Conservation (phyloP, 2,888 invertebrate species). For the Beris morrisii region DNA sequence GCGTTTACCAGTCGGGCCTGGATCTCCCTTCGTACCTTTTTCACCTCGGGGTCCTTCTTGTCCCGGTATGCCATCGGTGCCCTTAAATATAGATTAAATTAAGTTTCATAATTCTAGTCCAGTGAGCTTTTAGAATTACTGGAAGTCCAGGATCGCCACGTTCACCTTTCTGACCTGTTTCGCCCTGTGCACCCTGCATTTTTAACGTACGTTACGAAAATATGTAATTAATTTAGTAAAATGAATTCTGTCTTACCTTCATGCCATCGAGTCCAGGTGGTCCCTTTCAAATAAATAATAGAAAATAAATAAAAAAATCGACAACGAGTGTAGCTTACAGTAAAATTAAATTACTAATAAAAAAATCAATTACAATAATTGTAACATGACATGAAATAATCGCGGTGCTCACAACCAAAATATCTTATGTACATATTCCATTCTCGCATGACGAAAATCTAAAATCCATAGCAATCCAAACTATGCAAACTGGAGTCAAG, state of each 20-base stretch:
- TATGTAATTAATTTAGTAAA: not conserved
- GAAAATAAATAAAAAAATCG: slow-evolving; percentile 33
- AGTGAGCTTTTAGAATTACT: slow-evolving; percentile 62
- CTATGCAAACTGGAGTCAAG: not conserved
- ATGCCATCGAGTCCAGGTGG: slow-evolving; percentile 93
- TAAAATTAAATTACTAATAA: too few relatives aligned
- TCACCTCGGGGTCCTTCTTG: slow-evolving; percentile 90
- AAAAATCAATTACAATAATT: too few relatives aligned
- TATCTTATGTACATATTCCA: too few relatives aligned
- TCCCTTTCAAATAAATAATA: slow-evolving; percentile 63
- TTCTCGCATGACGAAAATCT: too few relatives aligned
- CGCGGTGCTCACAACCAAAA: too few relatives aligned
- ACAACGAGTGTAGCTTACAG: too few relatives aligned
- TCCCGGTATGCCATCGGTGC: slow-evolving; percentile 91
- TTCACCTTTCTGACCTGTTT: slow-evolving; percentile 89
- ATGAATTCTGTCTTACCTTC: slow-evolving; percentile 70
- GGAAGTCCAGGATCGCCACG: slow-evolving; percentile 91
- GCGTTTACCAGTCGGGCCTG: slow-evolving; percentile 82
- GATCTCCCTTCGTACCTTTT: slow-evolving; percentile 78
- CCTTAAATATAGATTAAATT: slow-evolving; percentile 59
- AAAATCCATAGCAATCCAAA: not conserved
- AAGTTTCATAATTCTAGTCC: not conserved
- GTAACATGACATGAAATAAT: too few relatives aligned
- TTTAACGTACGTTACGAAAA: too few relatives aligned
- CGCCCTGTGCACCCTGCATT: slow-evolving; percentile 84